Conservation (phyloP, 2,113 vertebrate species). For the Sisor rabdophorus region DNA sequence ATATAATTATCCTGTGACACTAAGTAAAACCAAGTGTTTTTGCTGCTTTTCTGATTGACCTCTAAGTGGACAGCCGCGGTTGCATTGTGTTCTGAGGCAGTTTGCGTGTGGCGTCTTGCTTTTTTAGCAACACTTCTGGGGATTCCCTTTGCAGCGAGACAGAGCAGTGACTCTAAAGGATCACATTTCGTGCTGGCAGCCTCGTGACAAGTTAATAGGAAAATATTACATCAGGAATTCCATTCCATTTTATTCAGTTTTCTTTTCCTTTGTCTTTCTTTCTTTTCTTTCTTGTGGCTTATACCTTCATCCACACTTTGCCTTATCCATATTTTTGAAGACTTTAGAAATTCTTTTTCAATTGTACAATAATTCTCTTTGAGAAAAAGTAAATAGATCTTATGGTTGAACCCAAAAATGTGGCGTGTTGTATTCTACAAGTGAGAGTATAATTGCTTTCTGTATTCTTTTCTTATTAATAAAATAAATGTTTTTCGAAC, state of each 20-base stretch:
- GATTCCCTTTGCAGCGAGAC: conserved; percentile 22
- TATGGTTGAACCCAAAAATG: background rate
- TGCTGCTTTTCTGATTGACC: conserved; percentile 26
- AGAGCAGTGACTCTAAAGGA: conserved; percentile 13
- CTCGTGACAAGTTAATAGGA: conserved; percentile 25
- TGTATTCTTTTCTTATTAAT: background rate
- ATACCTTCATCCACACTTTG: background rate
- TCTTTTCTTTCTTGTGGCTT: background rate
- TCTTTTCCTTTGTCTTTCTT: background rate
- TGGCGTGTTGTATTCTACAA: background rate
- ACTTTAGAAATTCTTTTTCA: too few relatives aligned
- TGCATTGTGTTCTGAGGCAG: background rate
- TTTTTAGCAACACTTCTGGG: conserved; percentile 12
- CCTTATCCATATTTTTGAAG: conserved; percentile 3
- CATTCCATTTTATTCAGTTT: background rate
- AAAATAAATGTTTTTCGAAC: too few relatives aligned
- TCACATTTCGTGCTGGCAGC: conserved; percentile 29
- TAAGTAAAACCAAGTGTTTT: background rate
- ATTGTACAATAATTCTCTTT: background rate
- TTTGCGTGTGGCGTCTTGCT: background rate
- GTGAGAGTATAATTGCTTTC: background rate
- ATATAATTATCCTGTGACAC: conserved; percentile 2
- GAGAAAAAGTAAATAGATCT: too few relatives aligned
- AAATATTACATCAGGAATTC: conserved; percentile 38
- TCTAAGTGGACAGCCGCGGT: conserved; percentile 10